phyloP scores from a whole-genome alignment of 2,113 vertebrate genomes.

The Fukomys damarensis region DNA sequence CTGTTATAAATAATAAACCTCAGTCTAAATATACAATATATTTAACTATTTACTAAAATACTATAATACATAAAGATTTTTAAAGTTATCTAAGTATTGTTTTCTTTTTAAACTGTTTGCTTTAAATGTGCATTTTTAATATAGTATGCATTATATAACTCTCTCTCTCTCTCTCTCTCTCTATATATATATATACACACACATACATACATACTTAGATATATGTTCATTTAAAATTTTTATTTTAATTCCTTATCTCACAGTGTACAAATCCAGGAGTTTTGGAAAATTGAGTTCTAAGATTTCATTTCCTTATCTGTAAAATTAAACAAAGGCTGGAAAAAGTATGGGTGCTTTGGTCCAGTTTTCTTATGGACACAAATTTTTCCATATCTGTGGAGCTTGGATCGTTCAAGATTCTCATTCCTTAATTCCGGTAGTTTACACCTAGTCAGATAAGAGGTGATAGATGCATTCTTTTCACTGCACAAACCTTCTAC shows the following conservation, averaged over 20 bases:
- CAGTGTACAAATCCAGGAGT: background rate
- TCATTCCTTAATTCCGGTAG: background rate
- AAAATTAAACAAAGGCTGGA: background rate
- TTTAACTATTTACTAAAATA: conserved; percentile 23
- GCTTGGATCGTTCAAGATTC: background rate
- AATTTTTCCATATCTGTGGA: background rate
- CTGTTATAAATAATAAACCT: background rate
- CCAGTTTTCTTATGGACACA: background rate
- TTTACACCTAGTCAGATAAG: background rate
- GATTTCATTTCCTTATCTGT: background rate
- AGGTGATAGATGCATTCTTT: background rate
- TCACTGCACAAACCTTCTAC: background rate
- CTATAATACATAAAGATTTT: background rate
- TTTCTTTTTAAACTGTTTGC: background rate
- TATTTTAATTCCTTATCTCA: background rate
- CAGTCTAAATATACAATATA: background rate
- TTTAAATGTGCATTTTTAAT: background rate
- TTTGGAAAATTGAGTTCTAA: background rate
- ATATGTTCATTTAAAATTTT: background rate
- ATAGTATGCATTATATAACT: background rate
- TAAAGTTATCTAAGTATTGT: background rate
- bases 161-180: no score
- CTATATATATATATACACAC: no score
- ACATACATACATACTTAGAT: background rate
- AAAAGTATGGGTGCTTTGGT: background rate